Conservation (phyloP, 1,140 invertebrate genomes). For the Drosophila sucinea region DNA sequence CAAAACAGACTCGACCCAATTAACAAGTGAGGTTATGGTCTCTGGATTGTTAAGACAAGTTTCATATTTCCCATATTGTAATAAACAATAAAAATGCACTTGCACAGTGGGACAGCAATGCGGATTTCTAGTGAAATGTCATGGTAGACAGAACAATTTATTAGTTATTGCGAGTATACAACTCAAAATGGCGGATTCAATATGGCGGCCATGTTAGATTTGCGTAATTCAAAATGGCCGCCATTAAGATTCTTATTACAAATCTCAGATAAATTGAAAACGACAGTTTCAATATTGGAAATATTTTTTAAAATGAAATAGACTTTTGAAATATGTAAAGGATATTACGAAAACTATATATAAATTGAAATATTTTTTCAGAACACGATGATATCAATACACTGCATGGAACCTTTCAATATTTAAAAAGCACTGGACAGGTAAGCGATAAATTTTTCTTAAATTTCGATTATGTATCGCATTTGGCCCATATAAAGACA, state of each 20-base stretch:
- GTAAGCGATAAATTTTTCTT: slow-evolving; percentile 47
- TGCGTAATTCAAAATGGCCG: too few species aligned
- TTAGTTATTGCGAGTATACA: too few species aligned
- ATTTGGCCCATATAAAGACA: slow-evolving; percentile 54
- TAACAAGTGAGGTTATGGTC: slow-evolving; percentile 2
- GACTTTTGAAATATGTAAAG: too few species aligned
- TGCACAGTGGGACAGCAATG: background rate
- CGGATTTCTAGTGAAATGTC: too few species aligned
- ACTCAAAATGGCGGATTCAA: too few species aligned
- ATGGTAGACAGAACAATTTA: too few species aligned
- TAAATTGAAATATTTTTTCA: slow-evolving; percentile 50
- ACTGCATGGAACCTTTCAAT: slow-evolving; percentile 79
- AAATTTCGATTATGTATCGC: slow-evolving; percentile 22
- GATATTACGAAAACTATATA: too few species aligned
- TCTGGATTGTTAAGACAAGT: background rate
- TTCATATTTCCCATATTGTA: background rate
- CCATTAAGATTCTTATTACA: too few species aligned
- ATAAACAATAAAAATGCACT: background rate
- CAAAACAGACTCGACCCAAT: slow-evolving; percentile 14
- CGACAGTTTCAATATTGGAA: too few species aligned
- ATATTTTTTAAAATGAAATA: too few species aligned
- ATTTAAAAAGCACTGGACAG: slow-evolving; percentile 82
- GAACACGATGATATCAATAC: slow-evolving; percentile 79
- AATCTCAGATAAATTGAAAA: too few species aligned
- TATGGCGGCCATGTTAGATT: too few species aligned